Conservation (phyloP, 2,888 invertebrate species). For the Acronicta leporina region DNA sequence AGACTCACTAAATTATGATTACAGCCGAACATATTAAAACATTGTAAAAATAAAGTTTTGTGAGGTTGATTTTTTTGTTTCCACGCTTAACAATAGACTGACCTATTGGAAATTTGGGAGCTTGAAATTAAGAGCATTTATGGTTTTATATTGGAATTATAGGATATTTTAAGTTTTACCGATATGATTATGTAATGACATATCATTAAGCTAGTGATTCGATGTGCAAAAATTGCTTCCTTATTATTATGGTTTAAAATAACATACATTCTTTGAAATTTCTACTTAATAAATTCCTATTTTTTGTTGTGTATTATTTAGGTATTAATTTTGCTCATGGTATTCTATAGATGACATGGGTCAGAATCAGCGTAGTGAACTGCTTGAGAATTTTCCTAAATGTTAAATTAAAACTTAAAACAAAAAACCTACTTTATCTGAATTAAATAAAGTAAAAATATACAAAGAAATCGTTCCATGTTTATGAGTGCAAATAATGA, state of each 20-base stretch:
- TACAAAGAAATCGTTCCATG: background rate
- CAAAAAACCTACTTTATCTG: background rate
- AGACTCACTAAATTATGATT: background rate
- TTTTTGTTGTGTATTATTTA: background rate
- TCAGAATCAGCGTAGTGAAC: background rate
- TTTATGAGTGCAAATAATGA: background rate
- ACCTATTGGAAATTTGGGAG: no score
- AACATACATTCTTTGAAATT: background rate
- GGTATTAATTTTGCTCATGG: background rate
- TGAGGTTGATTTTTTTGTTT: no score
- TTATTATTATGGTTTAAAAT: constrained; percentile 14
- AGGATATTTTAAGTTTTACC: no score
- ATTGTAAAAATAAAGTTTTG: no score
- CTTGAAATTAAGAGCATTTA: no score
- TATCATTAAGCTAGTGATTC: background rate
- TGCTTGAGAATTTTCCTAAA: no score
- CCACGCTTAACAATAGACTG: no score
- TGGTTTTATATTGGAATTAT: no score
- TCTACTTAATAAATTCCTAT: background rate
- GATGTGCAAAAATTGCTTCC: background rate
- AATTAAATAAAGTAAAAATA: background rate
- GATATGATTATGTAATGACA: no score
- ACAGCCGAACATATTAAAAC: background rate
- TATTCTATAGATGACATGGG: no score
- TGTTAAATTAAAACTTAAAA: background rate